These are phyloP conservation scores for Byasa hedistus DNA, from an alignment of 2,888 invertebrate species.

Conservation along the genomic window DNA sequence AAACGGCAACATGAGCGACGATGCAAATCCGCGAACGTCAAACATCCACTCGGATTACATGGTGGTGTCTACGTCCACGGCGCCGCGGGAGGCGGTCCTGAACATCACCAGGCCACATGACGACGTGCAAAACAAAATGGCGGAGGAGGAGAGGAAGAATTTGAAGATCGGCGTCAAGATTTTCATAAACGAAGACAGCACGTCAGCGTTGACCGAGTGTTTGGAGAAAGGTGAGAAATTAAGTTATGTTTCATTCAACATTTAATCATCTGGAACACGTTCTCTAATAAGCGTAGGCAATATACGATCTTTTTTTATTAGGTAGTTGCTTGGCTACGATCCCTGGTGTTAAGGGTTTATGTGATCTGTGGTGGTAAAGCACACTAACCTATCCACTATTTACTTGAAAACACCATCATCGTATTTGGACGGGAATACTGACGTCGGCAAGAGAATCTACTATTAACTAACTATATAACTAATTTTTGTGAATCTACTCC, in stretches of 20 bases:
- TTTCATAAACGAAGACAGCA: slow-evolving; percentile 87
- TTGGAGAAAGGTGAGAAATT: slow-evolving; percentile 83
- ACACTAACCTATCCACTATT: no score
- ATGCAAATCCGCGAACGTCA: slow-evolving; percentile 45
- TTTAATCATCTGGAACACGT: neutral
- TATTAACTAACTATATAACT: no score
- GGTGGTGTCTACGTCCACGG: slow-evolving; percentile 56
- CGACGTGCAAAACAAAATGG: slow-evolving; percentile 82
- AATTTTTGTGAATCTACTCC: no score
- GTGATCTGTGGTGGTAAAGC: no score
- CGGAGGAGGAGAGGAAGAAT: slow-evolving; percentile 85
- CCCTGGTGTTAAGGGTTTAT: no score
- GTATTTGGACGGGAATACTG: no score
- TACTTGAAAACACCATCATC: no score
- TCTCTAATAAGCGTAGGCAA: neutral
- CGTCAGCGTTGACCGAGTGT: slow-evolving; percentile 84
- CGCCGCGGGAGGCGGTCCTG: slow-evolving; percentile 59
- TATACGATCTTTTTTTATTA: neutral
- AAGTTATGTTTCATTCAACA: neutral
- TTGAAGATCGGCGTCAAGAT: slow-evolving; percentile 93
- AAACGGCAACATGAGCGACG: slow-evolving; percentile 47
- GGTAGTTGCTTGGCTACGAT: no score
- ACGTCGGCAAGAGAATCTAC: no score
- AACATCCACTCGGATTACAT: slow-evolving; percentile 55
- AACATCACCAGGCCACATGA: slow-evolving; percentile 80